These are phyloP conservation scores for Ptychochromis oligacanthus DNA, from an alignment of 2,113 vertebrate species.

Conservation along the genomic window DNA sequence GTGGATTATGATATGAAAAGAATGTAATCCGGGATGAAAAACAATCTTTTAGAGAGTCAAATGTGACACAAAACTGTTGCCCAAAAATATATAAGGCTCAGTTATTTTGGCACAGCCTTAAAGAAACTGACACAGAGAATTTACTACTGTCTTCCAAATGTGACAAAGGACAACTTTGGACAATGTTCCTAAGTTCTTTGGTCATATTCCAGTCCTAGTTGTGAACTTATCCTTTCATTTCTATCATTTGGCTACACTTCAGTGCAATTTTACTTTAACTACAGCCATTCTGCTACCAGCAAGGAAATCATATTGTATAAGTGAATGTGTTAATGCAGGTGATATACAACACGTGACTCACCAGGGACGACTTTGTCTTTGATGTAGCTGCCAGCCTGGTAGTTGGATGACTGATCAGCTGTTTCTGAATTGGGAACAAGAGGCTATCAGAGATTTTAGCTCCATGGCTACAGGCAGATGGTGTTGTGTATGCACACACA, in stretches of 20 bases:
- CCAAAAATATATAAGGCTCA: no score
- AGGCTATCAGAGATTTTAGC: slow-evolving; percentile 71
- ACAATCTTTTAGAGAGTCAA: no score
- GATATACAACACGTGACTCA: slow-evolving; percentile 52
- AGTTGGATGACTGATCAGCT: slow-evolving; percentile 76
- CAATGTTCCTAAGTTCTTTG: no score
- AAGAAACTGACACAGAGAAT: neutral
- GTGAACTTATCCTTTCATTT: neutral
- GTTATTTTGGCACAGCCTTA: no score
- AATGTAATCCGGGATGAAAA: no score
- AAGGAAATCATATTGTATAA: slow-evolving; percentile 31
- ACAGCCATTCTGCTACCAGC: slow-evolving; percentile 6
- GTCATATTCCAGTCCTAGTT: neutral
- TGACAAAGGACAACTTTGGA: neutral
- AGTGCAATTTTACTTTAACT: neutral
- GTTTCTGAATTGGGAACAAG: slow-evolving; percentile 68
- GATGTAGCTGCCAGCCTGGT: slow-evolving; percentile 68
- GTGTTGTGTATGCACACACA: slow-evolving; percentile 55
- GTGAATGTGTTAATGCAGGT: slow-evolving; percentile 45
- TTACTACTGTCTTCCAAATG: neutral
- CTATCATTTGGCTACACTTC: neutral
- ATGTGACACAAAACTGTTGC: no score
- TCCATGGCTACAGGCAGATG: slow-evolving; percentile 73
- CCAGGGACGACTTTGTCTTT: slow-evolving; percentile 68
- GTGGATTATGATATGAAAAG: no score